phyloP scores from a whole-genome alignment of 2,888 invertebrate genomes.

The Lepidochrysops patricia region DNA sequence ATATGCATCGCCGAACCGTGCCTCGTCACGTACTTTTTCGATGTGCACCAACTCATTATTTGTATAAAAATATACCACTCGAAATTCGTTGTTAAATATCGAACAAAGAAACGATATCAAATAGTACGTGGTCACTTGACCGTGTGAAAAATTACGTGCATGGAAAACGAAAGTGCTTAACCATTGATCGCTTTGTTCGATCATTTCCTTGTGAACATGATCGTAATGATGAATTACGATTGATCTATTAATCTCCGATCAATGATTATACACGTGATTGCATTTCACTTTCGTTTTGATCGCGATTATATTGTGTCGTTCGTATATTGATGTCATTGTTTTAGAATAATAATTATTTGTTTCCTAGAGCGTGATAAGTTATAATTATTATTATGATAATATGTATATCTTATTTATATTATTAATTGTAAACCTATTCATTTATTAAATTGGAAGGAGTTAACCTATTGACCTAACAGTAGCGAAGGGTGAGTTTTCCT shows the following conservation, averaged over 20 bases:
- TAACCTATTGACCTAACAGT: too few species aligned
- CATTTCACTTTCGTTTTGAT: not conserved
- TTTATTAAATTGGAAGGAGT: too few species aligned
- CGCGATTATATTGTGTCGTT: too few species aligned
- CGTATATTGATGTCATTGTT: too few species aligned
- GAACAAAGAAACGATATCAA: constrained; percentile 20
- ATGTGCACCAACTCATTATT: too few species aligned
- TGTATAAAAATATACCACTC: not conserved
- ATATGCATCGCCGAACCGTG: too few species aligned
- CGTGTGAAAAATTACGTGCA: constrained; percentile 28
- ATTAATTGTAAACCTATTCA: too few species aligned
- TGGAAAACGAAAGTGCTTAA: constrained; percentile 28
- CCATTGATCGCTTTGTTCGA: constrained; percentile 21
- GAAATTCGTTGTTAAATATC: constrained; percentile 5
- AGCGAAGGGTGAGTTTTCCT: too few species aligned
- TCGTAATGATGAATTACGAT: not conserved
- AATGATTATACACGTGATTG: not conserved
- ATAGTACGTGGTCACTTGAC: constrained; percentile 23
- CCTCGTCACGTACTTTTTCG: too few species aligned
- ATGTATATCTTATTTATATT: not conserved
- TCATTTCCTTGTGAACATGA: constrained; percentile 10
- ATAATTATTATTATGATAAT: too few species aligned
- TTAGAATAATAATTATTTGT: too few species aligned
- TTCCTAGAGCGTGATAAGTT: too few species aligned
- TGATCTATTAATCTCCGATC: not conserved